Conservation (phyloP, 2,888 invertebrate species). For the Cryptosula pallasiana region DNA sequence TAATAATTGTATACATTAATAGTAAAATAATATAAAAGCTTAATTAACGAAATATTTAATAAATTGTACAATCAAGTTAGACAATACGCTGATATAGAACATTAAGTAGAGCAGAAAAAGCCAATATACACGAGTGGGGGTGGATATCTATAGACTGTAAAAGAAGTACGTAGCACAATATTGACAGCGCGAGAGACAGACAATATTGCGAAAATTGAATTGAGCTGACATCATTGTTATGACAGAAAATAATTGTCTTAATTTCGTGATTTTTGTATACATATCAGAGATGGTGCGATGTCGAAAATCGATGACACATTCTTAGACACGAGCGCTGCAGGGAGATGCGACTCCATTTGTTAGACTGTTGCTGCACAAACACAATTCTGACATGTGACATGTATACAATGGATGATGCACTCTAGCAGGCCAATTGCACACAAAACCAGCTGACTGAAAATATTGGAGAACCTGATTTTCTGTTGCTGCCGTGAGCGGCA, state of each 20-base stretch:
- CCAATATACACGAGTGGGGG: not conserved
- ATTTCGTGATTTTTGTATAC: not conserved
- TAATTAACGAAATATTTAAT: too few species aligned
- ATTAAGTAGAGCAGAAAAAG: too few species aligned
- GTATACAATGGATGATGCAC: slow-evolving; percentile 8
- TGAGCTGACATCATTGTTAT: too few species aligned
- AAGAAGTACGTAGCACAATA: too few species aligned
- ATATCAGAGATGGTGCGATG: too few species aligned
- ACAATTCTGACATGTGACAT: slow-evolving; percentile 16
- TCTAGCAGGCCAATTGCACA: not conserved
- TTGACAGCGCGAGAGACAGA: too few species aligned
- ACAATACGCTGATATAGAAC: too few species aligned
- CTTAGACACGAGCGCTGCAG: not conserved
- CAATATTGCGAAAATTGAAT: too few species aligned
- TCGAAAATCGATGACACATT: not conserved
- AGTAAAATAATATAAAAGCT: too few species aligned
- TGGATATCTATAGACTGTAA: too few species aligned
- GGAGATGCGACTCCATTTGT: not conserved
- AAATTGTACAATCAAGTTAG: too few species aligned
- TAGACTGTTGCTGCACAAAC: not conserved
- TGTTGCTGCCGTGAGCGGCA: not conserved
- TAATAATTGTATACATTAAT: too few species aligned
- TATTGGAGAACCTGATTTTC: not conserved
- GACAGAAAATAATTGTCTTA: not conserved
- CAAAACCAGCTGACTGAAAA: not conserved